A percentile compares a stretch with the other conserved stretches of the same genome.
These are phyloP conservation scores for Corynorhinus townsendii DNA, from an alignment of 2,113 vertebrate species.

Conservation along the genomic window DNA sequence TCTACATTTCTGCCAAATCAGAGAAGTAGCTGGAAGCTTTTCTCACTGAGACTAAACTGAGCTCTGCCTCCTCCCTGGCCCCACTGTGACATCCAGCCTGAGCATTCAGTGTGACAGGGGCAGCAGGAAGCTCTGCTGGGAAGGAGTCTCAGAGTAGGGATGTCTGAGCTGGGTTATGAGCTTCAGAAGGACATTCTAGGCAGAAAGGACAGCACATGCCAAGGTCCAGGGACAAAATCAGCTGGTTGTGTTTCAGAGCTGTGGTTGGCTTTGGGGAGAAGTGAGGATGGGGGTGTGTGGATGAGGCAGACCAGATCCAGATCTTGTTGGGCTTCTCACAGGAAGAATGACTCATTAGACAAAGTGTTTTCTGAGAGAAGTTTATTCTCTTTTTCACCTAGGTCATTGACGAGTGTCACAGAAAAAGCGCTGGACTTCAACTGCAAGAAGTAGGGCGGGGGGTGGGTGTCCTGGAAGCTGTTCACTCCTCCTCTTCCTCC, in stretches of 20 bases:
- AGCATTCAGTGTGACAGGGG: neutral
- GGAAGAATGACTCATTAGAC: neutral
- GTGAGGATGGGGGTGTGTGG: neutral
- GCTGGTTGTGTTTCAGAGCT: neutral
- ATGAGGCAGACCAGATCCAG: neutral
- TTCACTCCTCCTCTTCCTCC: neutral
- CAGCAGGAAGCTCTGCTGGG: neutral
- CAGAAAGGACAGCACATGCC: neutral
- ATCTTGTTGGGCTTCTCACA: neutral
- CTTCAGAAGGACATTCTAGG: neutral
- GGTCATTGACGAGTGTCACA: neutral
- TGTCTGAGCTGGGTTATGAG: neutral
- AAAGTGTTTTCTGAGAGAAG: neutral
- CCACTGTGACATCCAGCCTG: neutral
- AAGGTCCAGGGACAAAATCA: slow-evolving; percentile 4
- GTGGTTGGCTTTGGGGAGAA: neutral
- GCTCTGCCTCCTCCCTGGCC: neutral
- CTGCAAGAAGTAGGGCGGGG: neutral
- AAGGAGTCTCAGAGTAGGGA: neutral
- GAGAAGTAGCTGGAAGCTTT: neutral
- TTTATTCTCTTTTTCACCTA: slow-evolving; percentile 28
- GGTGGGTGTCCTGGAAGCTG: neutral
- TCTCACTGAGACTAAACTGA: neutral
- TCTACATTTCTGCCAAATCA: neutral
- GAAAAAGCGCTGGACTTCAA: neutral